Conservation (phyloP, 2,888 invertebrate species). For the Pristionchus entomophagus region DNA sequence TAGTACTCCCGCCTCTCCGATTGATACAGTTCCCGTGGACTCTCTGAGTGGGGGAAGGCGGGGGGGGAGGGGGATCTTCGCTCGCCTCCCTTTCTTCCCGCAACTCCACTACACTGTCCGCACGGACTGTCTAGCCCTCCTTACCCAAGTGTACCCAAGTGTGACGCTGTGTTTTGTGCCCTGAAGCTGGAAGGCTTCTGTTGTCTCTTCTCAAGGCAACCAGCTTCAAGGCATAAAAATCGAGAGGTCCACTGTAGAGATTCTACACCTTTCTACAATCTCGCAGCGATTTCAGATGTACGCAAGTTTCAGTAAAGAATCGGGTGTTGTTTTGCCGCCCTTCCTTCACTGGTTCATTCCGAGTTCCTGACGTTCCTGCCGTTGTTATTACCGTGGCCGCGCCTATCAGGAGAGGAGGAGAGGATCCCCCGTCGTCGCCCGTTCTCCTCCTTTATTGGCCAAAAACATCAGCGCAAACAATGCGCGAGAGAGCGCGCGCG, state of each 20-base stretch:
- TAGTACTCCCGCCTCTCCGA: background rate
- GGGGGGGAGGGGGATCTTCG: background rate
- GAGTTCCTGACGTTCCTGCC: background rate
- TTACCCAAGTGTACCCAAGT: background rate
- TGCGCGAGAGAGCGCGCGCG: no score
- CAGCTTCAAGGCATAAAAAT: background rate
- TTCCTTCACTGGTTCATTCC: no score
- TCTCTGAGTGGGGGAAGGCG: background rate
- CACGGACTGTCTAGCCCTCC: background rate
- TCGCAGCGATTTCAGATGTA: no score
- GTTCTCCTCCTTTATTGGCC: background rate
- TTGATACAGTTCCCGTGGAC: slow-evolving; percentile 30
- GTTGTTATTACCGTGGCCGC: background rate
- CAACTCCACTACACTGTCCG: background rate
- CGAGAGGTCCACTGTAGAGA: no score
- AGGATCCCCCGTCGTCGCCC: no score
- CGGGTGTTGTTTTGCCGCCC: no score
- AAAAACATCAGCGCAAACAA: background rate
- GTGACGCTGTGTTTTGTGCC: slow-evolving; percentile 12
- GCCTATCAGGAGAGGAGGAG: slow-evolving; percentile 30
- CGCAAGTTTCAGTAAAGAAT: no score
- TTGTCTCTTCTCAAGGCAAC: background rate
- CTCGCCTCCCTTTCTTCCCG: background rate
- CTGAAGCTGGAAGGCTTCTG: background rate
- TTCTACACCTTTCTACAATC: no score